A percentile compares a stretch with the other conserved stretches of the same genome.
Conservation (phyloP, 2,888 invertebrate species). For the Chloromyia formosa region DNA sequence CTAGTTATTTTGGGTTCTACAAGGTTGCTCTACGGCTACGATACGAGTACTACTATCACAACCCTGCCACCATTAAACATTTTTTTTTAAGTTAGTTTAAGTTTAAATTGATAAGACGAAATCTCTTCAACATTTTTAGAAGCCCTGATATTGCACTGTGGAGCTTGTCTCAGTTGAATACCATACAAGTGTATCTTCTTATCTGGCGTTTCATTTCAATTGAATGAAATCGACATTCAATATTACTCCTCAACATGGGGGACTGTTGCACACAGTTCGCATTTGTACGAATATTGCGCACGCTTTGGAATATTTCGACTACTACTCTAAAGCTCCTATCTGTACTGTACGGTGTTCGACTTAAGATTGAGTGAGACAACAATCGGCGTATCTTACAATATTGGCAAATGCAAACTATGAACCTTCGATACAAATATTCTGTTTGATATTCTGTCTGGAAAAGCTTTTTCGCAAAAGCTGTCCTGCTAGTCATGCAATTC, state of each 20-base stretch:
- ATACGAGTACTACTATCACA: too few species aligned
- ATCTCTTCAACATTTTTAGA: too few species aligned
- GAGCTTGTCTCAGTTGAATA: too few species aligned
- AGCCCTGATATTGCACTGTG: too few species aligned
- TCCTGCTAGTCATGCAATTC: conserved; percentile 10
- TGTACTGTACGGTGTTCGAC: not conserved
- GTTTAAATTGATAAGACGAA: too few species aligned
- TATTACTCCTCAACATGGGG: not conserved
- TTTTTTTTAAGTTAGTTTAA: too few species aligned
- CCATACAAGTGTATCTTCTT: too few species aligned
- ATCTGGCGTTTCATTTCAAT: too few species aligned
- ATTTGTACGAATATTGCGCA: conserved; percentile 5
- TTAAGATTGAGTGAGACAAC: not conserved
- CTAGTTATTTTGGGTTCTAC: too few species aligned
- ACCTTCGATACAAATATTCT: not conserved
- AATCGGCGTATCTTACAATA: not conserved
- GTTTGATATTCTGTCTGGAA: not conserved
- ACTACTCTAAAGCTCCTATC: not conserved
- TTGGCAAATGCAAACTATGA: not conserved
- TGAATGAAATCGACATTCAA: conserved; percentile 3
- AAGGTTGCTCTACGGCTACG: too few species aligned
- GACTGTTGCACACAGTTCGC: conserved; percentile 29
- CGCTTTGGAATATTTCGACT: conserved; percentile 26
- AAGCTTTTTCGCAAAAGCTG: conserved; percentile 29
- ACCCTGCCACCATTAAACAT: too few species aligned